A percentile compares a stretch with the other conserved stretches of the same genome.
These are phyloP conservation scores for Gastrophryne carolinensis DNA, from an alignment of 2,797 vertebrate species.

Conservation along the genomic window DNA sequence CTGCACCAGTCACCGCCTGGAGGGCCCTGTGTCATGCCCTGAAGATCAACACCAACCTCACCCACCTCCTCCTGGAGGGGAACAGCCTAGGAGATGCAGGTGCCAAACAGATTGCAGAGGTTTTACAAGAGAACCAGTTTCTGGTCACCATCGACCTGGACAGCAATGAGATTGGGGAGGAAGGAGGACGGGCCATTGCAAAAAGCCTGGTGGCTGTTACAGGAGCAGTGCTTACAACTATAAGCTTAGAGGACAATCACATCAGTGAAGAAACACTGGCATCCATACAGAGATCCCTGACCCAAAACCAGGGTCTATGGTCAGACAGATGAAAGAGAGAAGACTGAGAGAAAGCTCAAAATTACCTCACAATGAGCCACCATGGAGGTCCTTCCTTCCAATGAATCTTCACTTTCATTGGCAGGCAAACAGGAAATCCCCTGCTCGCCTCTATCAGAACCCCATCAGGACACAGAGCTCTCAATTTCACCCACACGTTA, in stretches of 20 bases:
- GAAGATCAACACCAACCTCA: constrained; percentile 65
- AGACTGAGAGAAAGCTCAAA: no score
- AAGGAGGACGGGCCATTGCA: constrained; percentile 72
- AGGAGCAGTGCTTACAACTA: constrained; percentile 59
- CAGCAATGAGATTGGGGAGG: constrained; percentile 69
- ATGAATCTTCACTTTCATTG: no score
- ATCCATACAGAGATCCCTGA: constrained; percentile 68
- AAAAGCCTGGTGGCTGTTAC: constrained; percentile 63
- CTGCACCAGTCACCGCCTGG: constrained; percentile 66
- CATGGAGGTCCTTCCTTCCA: no score
- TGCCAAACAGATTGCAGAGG: constrained; percentile 69
- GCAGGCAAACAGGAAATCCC: no score
- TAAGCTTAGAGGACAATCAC: constrained; percentile 73
- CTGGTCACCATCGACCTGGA: constrained; percentile 73
- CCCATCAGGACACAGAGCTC: no score
- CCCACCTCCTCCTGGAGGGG: constrained; percentile 74
- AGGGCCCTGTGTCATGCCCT: constrained; percentile 73
- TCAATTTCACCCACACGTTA: no score
- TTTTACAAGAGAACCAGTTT: constrained; percentile 64
- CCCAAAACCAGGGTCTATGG: no score
- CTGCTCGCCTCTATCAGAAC: no score
- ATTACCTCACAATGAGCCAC: no score
- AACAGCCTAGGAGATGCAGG: constrained; percentile 73
- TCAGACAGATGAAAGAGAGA: no score
- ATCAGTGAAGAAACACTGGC: constrained; percentile 69